Base-by-base conservation (phyloP, 2,113 vertebrate genomes). In the Burhinus oedicnemus region DNA sequence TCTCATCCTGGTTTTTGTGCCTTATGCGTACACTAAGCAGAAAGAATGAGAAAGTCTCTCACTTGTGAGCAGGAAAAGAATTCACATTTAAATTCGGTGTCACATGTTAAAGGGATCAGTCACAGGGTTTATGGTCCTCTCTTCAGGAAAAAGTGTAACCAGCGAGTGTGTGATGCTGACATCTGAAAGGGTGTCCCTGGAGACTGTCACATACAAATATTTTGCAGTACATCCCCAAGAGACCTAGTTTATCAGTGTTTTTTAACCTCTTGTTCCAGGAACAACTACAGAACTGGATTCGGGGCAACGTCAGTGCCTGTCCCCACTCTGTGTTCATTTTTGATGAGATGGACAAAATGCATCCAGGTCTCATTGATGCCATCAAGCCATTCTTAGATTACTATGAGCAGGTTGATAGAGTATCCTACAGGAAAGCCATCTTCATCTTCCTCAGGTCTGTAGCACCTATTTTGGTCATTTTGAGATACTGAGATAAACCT, bases 271-370 rank as follows among this genome's bases (percentile, higher is more conserved):
- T 83, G 8, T 44, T 94, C 49, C 95, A 99, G 99, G 96, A 98
- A 32, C 98, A 99, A 82, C 85, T 99, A 52, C 99, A 99, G 97
- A 97, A 97, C 72, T 99, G 99, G 99, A 99, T 99, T 75, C 99
- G 95, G 86, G 99, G 99, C 23, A 99, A 99, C 0, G 99, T 99
- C 85, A 98, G 97, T 9, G 98, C 96, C 9, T 99, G 99, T 25
- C 95, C 98, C 2, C 98, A 92, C 42, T 99, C 99, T 1, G 93
- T 99, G 93, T 99, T 99, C 98, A 98, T 99, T 91, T 99, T 99
- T 72, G 99, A 99, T 4, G 99, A 99, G 97, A 99, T 99, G 99
- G 99, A 99, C 82, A 99, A 99, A 89, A 98, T 99, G 98, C 99
- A 99, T 44, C 99, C 99, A 0, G 99, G 99, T 20, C 83, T 99